A percentile compares a stretch with the other conserved stretches of the same genome.
Evolutionary conservation across 2,888 invertebrate species (phyloP).

Genomic region (Hylaea fasciaria): DNA sequence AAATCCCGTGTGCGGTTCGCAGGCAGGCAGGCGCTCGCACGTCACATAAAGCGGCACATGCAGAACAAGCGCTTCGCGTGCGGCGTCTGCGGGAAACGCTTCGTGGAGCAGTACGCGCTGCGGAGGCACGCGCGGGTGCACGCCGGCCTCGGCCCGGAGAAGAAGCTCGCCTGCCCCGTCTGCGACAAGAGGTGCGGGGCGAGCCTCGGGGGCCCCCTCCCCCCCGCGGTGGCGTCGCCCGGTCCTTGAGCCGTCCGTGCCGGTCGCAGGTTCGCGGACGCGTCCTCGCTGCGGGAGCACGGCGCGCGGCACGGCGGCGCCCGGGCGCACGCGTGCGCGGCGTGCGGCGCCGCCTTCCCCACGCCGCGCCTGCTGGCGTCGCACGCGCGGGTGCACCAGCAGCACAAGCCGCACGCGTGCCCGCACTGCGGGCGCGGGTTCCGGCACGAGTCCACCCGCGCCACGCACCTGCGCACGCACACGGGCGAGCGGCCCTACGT

Average conservation of each 20-base stretch:
- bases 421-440: constrained; percentile 83
- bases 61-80: constrained; percentile 79
- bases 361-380: constrained; percentile 73
- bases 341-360: constrained; percentile 74
- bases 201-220: too few species aligned
- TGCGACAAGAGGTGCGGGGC: constrained; percentile 64
- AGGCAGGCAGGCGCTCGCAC: constrained; percentile 68
- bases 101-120: constrained; percentile 81
- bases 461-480: constrained; percentile 86
- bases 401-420: constrained; percentile 82
- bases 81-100: constrained; percentile 77
- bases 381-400: constrained; percentile 83
- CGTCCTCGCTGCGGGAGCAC: constrained; percentile 59
- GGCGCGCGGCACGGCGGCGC: constrained; percentile 59
- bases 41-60: constrained; percentile 84
- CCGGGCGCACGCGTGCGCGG: constrained; percentile 28
- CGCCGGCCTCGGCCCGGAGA: constrained; percentile 77
- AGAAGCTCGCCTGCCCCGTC: constrained; percentile 74
- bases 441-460: constrained; percentile 85
- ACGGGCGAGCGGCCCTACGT: constrained; percentile 86
- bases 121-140: constrained; percentile 81
- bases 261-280: constrained; percentile 65
- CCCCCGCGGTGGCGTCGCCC: constrained; percentile 60
- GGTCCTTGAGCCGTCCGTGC: too few species aligned
- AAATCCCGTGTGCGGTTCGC: neutral